Base-by-base conservation (phyloP, 1,140 invertebrate species). In the Aphaenogaster ashmeadi region DNA sequence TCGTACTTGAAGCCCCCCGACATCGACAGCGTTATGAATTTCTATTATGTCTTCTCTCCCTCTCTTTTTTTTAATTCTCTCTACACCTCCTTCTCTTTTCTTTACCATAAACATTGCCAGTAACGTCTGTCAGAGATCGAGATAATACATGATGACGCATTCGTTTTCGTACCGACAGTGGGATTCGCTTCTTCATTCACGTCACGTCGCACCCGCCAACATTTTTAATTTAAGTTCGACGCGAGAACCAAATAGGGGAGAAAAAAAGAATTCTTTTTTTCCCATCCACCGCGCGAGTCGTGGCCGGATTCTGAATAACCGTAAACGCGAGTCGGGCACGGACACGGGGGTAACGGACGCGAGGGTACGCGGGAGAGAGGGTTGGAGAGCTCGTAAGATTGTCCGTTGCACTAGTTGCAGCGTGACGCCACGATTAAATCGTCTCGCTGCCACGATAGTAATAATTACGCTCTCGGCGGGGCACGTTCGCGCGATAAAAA, bases 151-250 rank as follows among this genome's bases (percentile, higher is more conserved):
- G 36, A 15, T 47, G 47, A 66, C 52, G 52, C 36, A 44, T 54
- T 47, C 47, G n/a, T 27, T 33, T 41, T 71, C 6, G n/a, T n/a
- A 66, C 18, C 21, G 15, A 18, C 27, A 58, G n/a, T 21, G 27
- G 41, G 3, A 83, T 44, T 58, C 62, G n/a, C 41, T 54, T 87
- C 85, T 86, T 5, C 64, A 90, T 90, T 90, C 88, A 15, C n/a
- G 13, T 87, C 89, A 90, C 88, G 88, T 90, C 41, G 86, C 52
- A 74, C 21, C 41, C 38, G 67, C 88, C 77, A 90, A 90, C 86
- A 88, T 90, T 90, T 90, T 90, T 90, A 84, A 90, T 90, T 90
- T 90, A 90, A 90, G 88, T 90, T 90, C 66, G 72, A 84, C 88
- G 66, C 38, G 41, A 52, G 33, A 74, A 44, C 3, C 66, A 36